Percentiles rank a stretch among this genome's conserved stretches.
These are phyloP conservation scores for Oncorhynchus tshawytscha DNA, from an alignment of 2,113 vertebrate species.

Conservation along the genomic window DNA sequence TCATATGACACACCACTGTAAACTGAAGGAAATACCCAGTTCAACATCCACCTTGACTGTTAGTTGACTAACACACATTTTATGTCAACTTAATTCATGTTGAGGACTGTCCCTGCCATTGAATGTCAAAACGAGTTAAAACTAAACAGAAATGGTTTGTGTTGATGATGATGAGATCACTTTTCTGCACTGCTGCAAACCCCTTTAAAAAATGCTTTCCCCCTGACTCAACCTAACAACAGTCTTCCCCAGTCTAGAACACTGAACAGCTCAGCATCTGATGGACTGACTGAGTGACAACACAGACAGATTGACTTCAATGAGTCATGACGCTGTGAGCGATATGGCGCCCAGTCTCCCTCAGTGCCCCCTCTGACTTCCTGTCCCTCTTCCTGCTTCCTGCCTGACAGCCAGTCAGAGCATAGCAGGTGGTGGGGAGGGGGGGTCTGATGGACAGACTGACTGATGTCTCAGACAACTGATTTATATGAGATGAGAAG, in stretches of 20 bases:
- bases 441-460: neutral
- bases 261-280: neutral
- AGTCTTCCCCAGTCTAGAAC: neutral
- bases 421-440: neutral
- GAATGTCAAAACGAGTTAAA: too few relatives aligned
- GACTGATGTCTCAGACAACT: neutral
- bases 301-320: conserved; percentile 3
- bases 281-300: neutral
- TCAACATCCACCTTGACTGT: too few relatives aligned
- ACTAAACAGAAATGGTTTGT: too few relatives aligned
- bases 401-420: neutral
- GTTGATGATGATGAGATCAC: too few relatives aligned
- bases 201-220: too few relatives aligned
- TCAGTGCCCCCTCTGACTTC: neutral
- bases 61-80: too few relatives aligned
- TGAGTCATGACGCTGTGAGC: neutral
- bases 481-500: too few relatives aligned
- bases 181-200: too few relatives aligned
- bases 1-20: neutral
- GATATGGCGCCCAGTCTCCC: too few relatives aligned
- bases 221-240: neutral
- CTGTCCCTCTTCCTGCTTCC: neutral
- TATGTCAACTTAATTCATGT: too few relatives aligned
- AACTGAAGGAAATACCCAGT: too few relatives aligned
- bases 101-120: too few relatives aligned